Conservation (phyloP, 2,797 vertebrate species). For the Alfaro cultratus region DNA sequence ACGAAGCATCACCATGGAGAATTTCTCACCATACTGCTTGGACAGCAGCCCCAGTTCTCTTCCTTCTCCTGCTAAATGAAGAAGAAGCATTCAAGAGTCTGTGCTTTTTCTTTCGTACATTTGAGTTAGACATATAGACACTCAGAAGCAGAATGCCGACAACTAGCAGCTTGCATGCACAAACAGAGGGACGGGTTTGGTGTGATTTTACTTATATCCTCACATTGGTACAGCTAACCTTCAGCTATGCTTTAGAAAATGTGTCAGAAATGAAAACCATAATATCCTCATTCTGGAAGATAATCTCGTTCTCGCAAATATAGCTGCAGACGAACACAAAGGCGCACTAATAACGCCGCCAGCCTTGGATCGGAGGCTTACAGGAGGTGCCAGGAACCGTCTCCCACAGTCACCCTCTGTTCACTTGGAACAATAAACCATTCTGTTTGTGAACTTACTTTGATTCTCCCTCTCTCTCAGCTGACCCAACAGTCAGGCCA, state of each 20-base stretch:
- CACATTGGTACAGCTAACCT: conserved; percentile 1
- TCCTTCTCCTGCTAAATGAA: conserved; percentile 51
- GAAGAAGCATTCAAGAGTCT: conserved; percentile 35
- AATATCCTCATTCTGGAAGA: conserved; percentile 1
- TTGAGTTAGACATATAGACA: neutral
- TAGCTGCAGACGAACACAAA: conserved; percentile 27
- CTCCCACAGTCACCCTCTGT: conserved; percentile 80
- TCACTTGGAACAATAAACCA: conserved; percentile 77
- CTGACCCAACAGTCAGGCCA: conserved; percentile 47
- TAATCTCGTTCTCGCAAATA: conserved; percentile 24
- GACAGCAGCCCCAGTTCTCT: conserved; percentile 58
- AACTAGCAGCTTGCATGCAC: neutral
- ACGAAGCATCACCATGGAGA: conserved; percentile 70
- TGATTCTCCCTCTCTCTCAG: conserved; percentile 39
- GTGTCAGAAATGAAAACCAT: neutral
- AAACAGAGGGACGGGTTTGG: neutral
- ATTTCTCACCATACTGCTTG: conserved; percentile 70
- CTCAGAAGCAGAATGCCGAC: neutral
- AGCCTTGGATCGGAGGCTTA: conserved; percentile 67
- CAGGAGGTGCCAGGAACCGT: conserved; percentile 76
- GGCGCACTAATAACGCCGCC: conserved; percentile 37
- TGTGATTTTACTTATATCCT: conserved; percentile 1
- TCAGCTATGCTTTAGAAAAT: neutral
- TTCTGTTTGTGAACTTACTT: conserved; percentile 54
- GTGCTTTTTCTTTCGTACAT: conserved; percentile 27